Evolutionary conservation across 2,888 invertebrate genomes (phyloP).

Genomic region (Hyppa rectilinea): DNA sequence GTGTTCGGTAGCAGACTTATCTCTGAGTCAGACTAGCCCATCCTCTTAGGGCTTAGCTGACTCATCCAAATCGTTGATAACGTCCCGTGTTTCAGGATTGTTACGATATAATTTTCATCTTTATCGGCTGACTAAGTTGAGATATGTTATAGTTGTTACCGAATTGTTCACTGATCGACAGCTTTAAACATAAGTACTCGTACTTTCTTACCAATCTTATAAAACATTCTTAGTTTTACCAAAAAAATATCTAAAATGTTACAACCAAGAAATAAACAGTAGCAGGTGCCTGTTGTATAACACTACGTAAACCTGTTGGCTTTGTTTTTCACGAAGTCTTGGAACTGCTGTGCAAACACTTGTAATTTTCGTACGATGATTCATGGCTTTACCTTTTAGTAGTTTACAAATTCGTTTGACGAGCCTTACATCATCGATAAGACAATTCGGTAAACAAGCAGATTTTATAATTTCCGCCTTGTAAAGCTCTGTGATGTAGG

Average conservation of each 20-base stretch:
- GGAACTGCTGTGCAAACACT: slow-evolving; percentile 63
- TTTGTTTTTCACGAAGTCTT: slow-evolving; percentile 52
- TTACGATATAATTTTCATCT: background rate
- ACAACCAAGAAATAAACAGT: slow-evolving; percentile 19
- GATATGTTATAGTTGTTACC: slow-evolving; percentile 7
- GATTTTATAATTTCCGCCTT: slow-evolving; percentile 47
- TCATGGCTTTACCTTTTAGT: slow-evolving; percentile 62
- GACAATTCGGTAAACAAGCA: slow-evolving; percentile 58
- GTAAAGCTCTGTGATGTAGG: background rate
- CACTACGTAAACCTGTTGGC: slow-evolving; percentile 20
- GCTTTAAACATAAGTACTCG: background rate
- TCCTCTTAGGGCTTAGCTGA: slow-evolving; percentile 41
- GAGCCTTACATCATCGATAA: slow-evolving; percentile 66
- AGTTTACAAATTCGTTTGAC: slow-evolving; percentile 60
- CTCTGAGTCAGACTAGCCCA: slow-evolving; percentile 43
- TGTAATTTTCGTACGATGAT: slow-evolving; percentile 62
- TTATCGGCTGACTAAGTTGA: slow-evolving; percentile 17
- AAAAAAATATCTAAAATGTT: background rate
- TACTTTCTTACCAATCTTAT: background rate
- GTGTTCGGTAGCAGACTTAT: slow-evolving; percentile 25
- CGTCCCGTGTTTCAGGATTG: background rate
- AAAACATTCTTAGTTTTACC: background rate
- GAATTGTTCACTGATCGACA: slow-evolving; percentile 6
- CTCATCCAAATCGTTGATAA: slow-evolving; percentile 37
- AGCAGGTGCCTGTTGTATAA: slow-evolving; percentile 15